These are phyloP conservation scores for Crocidura indochinensis DNA, from an alignment of 2,797 vertebrate species.

Conservation along the genomic window DNA sequence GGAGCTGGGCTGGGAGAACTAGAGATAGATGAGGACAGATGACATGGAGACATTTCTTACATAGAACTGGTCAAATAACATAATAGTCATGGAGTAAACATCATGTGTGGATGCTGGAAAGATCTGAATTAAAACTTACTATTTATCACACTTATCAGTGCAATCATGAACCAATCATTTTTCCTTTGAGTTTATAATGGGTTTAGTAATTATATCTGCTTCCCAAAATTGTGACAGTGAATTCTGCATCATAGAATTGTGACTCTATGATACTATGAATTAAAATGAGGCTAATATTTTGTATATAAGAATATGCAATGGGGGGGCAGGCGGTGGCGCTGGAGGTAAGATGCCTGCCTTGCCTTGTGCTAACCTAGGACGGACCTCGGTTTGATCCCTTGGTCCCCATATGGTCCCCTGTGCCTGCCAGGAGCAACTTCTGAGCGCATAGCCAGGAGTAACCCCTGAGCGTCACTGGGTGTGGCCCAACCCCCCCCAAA, in stretches of 20 bases:
- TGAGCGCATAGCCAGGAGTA: too few relatives aligned
- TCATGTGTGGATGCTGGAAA: not conserved
- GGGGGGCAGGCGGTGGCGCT: too few relatives aligned
- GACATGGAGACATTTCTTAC: constrained; percentile 37
- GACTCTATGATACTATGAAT: constrained; percentile 11
- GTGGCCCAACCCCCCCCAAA: too few relatives aligned
- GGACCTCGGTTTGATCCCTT: too few relatives aligned
- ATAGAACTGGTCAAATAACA: not conserved
- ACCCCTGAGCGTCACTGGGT: too few relatives aligned
- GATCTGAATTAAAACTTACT: not conserved
- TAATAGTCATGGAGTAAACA: not conserved
- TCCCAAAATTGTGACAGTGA: not conserved
- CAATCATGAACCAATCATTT: not conserved
- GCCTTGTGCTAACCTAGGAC: too few relatives aligned
- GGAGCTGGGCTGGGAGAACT: not conserved
- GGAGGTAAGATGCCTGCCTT: too few relatives aligned
- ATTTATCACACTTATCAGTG: too few relatives aligned
- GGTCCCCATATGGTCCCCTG: too few relatives aligned
- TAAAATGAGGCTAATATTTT: not conserved
- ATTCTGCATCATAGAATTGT: not conserved
- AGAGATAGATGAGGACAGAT: not conserved
- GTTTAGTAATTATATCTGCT: not conserved
- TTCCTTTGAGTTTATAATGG: not conserved
- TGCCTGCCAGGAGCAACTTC: too few relatives aligned
- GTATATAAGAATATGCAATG: not conserved